Evolutionary conservation across 2,888 invertebrate genomes (phyloP), one percentile per base, ranked within the genome.

Genomic region (Acholoe squamosa): DNA sequence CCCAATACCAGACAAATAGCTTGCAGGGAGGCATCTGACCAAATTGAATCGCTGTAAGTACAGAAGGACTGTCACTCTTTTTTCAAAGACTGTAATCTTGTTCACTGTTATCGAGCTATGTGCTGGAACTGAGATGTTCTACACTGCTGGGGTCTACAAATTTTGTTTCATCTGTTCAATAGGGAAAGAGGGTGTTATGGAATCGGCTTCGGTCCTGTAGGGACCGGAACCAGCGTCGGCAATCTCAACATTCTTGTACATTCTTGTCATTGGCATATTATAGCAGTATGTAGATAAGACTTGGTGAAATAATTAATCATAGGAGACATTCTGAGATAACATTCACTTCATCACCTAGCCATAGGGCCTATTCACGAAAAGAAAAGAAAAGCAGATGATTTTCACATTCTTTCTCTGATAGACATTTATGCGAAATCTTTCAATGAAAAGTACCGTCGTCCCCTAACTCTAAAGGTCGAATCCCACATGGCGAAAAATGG

Each of bases 11-110:
- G 14, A 71, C 25, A 71, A 71, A 28, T 71, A 71, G n/a, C 71
- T 71, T 71, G 71, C 28, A n/a, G 28, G 25, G 28, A 5, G 71
- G 25, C 71, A 71, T 71, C 71, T 71, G 71, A 28, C 71, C 71
- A 71, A 71, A 71, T 71, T 71, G 71, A 71, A 71, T 71, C 28
- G 71, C 71, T 28, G 28, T 28, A 71, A 71, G 71, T 71, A 71
- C 71, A 71, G 25, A 3, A 25, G 19, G 25, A 3, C 14, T 71
- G 19, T 25, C 28, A 25, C 3, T 25, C 16, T 28, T 71, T 71
- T 71, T 71, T 71, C 71, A 71, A 71, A 28, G 31, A 28, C 19
- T 71, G n/a, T 28, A 28, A 71, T 71, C 71, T 71, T 71, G 31
- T 14, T 71, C 71, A 14, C 71, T 14, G 71, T 25, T 14, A 28